A percentile compares a stretch with the other conserved stretches of the same genome.
phyloP scores from a whole-genome alignment of 2,113 vertebrate species.

The Triplophysa dalaica region DNA sequence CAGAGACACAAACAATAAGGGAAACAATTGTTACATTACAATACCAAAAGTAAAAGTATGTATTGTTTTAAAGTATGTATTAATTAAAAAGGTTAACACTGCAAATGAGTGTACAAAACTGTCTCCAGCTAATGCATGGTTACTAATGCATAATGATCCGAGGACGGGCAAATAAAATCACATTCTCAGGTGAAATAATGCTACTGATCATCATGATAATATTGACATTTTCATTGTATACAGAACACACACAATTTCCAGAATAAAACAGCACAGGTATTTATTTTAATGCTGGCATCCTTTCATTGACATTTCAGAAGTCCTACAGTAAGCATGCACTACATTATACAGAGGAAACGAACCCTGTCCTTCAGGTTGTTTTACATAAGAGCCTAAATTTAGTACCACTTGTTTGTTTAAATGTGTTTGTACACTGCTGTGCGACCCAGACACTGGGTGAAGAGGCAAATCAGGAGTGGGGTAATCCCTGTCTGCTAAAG shows the following conservation, averaged over 20 bases:
- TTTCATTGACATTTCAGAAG: background rate
- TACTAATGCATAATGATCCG: background rate
- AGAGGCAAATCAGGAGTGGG: slow-evolving; percentile 39
- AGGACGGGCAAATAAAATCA: background rate
- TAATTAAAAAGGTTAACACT: no score
- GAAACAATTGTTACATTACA: background rate
- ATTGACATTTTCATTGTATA: background rate
- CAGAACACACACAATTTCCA: background rate
- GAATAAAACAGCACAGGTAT: background rate
- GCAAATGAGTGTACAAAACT: background rate
- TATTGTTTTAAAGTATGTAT: no score
- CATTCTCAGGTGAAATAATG: background rate
- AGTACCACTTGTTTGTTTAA: slow-evolving; percentile 20
- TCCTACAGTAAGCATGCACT: slow-evolving; percentile 9
- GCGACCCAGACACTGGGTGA: slow-evolving; percentile 34
- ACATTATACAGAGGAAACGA: slow-evolving; percentile 1
- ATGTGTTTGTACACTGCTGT: background rate
- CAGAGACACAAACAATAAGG: slow-evolving; percentile 24
- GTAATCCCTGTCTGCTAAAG: slow-evolving; percentile 59
- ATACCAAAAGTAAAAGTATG: background rate
- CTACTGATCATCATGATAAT: background rate
- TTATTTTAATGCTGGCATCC: background rate
- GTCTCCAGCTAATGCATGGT: background rate
- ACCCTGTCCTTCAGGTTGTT: slow-evolving; percentile 1
- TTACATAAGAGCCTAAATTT: background rate